Percentiles rank a stretch among this genome's conserved stretches.
These are phyloP conservation scores for Cinclus cinclus DNA, from an alignment of 2,113 vertebrate genomes.

Conservation along the genomic window DNA sequence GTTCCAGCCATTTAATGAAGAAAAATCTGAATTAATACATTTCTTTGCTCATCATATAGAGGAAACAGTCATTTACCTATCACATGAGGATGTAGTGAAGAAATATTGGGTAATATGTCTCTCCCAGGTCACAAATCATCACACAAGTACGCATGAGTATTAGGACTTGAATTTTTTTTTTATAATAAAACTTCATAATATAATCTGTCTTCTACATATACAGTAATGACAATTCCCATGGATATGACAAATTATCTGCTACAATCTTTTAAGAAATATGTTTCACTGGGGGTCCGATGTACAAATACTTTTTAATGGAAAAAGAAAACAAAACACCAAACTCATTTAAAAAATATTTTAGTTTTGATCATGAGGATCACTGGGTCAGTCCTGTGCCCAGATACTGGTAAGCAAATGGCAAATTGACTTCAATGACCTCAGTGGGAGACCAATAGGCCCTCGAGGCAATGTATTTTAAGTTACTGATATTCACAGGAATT, in stretches of 20 bases:
- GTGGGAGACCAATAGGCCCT: neutral
- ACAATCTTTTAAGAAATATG: neutral
- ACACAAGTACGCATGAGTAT: neutral
- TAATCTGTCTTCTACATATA: neutral
- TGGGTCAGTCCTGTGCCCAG: neutral
- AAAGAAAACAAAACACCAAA: neutral
- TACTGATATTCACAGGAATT: constrained; percentile 59
- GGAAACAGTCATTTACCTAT: neutral
- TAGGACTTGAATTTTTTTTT: neutral
- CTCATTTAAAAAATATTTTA: neutral
- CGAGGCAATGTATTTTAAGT: constrained; percentile 13
- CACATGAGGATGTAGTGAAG: neutral
- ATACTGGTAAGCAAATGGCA: neutral
- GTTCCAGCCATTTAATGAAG: neutral
- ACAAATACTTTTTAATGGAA: neutral
- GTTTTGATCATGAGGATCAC: neutral
- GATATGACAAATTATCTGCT: neutral
- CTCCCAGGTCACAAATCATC: neutral
- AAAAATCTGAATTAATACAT: neutral
- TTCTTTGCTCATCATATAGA: neutral
- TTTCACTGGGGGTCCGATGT: neutral
- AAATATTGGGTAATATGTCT: neutral
- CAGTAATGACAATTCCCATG: neutral
- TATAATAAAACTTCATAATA: neutral
- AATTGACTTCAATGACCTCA: neutral